phyloP scores from a whole-genome alignment of 2,113 vertebrate species.

The Ageneiosus marmoratus region DNA sequence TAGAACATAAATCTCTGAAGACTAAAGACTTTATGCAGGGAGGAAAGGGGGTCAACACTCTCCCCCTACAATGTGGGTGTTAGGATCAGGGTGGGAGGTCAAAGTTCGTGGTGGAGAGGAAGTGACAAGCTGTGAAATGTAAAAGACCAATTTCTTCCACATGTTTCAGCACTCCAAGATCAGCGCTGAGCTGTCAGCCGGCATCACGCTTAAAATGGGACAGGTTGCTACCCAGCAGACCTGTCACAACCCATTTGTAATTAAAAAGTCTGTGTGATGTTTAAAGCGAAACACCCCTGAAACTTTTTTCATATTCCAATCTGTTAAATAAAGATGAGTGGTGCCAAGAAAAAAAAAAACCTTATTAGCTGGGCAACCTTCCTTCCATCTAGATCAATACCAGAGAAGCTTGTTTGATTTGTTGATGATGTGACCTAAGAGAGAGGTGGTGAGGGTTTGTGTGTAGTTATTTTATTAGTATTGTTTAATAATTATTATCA shows the following conservation, averaged over 20 bases:
- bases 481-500: neutral
- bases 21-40: constrained; percentile 78
- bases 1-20: constrained; percentile 79
- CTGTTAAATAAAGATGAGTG: constrained; percentile 80
- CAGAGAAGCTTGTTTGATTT: constrained; percentile 64
- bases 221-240: constrained; percentile 82
- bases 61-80: constrained; percentile 79
- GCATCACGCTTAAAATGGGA: constrained; percentile 84
- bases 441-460: constrained; percentile 21
- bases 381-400: constrained; percentile 70
- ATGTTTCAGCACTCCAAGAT: constrained; percentile 88
- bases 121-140: constrained; percentile 99
- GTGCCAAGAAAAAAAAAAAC: constrained; percentile 61
- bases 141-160: constrained; percentile 99
- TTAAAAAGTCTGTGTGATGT: constrained; percentile 82
- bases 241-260: constrained; percentile 95
- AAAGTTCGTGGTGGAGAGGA: constrained; percentile 91
- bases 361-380: constrained; percentile 68
- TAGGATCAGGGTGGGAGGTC: constrained; percentile 88
- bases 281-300: constrained; percentile 83
- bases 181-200: constrained; percentile 83
- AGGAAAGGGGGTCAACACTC: constrained; percentile 72
- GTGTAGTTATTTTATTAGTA: neutral
- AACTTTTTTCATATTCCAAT: constrained; percentile 61
- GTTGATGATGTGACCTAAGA: constrained; percentile 38